Base-by-base conservation (phyloP, 2,113 vertebrate species). In the Epinephelus lanceolatus region DNA sequence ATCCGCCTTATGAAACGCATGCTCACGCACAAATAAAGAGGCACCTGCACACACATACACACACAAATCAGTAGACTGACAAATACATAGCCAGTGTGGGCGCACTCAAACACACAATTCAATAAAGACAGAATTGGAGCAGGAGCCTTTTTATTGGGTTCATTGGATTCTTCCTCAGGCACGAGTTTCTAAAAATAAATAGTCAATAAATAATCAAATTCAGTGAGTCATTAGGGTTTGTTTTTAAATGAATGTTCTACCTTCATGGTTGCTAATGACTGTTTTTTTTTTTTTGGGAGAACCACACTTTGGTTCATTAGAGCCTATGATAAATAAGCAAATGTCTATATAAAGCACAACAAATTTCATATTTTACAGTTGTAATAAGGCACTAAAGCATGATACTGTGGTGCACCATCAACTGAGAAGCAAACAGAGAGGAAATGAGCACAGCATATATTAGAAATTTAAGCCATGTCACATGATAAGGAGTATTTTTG, bases 121-220 rank as follows among this genome's bases (percentile, higher is more conserved):
- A 76, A 76, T 77, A 55, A 45, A 55, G 62, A 47, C 30, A 51
- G 57, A 81, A 84, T 21, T 73, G 62, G 69, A 80, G 72, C 86
- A 80, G 55, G 57, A 84, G 68, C 21, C 19, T 61, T 78, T 87
- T 67, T 81, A 79, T 84, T 81, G 74, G 74, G 33, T 66, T 83
- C 18, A 84, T 81, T 82, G 86, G 59, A 71, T 66, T 51, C 27
- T 62, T 66, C 71, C 59, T 75, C 59, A 10, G 57, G 82, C 76
- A 14, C 69, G 27, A 40, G 37, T 61, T 42, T 82, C 63, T 73
- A 60, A 85, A 62, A 65, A 71, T 67, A 30, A 61, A 80, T 56
- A 83, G 53, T 75, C n/a, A 76, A 11, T 30, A 82, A 85, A 81
- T 65, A 78, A 23, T 80, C 33, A 65, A 67, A 77, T 70, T 71